Conservation (phyloP, 2,113 vertebrate genomes). For the Nothocercus nigrocapillus region DNA sequence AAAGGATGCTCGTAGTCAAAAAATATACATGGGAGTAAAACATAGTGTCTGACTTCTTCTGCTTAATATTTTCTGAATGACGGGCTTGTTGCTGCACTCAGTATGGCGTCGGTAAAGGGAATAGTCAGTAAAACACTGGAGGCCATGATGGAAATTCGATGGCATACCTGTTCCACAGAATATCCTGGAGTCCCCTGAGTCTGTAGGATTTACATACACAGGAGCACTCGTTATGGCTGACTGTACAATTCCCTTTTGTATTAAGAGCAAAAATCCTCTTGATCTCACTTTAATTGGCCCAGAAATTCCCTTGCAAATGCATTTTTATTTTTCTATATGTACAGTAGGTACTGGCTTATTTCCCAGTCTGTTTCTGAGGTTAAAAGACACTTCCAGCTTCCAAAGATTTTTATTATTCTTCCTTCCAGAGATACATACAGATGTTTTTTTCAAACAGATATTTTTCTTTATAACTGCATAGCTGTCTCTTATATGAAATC, state of each 20-base stretch:
- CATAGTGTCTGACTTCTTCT: neutral
- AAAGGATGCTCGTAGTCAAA: neutral
- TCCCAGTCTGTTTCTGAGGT: neutral
- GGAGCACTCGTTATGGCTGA: neutral
- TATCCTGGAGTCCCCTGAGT: neutral
- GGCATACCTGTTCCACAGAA: rapidly evolving
- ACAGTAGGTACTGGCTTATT: neutral
- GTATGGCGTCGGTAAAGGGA: neutral
- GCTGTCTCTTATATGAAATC: neutral
- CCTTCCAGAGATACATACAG: neutral
- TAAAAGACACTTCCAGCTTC: neutral
- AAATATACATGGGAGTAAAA: neutral
- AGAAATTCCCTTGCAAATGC: neutral
- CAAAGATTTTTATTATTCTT: neutral
- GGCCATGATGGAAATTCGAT: neutral
- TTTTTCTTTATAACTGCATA: neutral
- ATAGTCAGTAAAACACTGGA: neutral
- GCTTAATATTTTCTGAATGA: neutral
- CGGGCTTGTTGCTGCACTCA: neutral
- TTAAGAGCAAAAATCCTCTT: neutral
- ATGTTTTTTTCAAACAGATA: neutral
- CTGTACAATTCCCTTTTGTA: neutral
- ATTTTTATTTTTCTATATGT: neutral
- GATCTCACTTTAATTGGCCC: neutral
- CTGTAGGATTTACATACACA: neutral